A percentile compares a stretch with the other conserved stretches of the same genome.
phyloP scores from a whole-genome alignment of 2,113 vertebrate genomes.

The Erythrolamprus reginae region DNA sequence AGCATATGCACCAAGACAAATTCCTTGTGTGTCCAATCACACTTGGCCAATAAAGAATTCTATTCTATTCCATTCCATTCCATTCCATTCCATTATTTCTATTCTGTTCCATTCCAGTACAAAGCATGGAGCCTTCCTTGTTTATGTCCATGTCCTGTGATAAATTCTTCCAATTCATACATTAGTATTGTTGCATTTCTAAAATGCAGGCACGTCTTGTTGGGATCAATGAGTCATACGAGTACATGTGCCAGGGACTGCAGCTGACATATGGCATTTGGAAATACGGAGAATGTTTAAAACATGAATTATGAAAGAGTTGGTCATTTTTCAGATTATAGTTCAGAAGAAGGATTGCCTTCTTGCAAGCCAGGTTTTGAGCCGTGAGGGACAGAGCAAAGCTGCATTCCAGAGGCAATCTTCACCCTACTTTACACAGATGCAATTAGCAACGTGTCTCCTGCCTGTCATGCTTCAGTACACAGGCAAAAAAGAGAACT shows the following conservation, averaged over 20 bases:
- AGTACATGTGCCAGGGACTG: neutral
- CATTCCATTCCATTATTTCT: no score
- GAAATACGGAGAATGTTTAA: conserved; percentile 19
- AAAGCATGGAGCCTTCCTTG: conserved; percentile 37
- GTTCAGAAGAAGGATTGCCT: neutral
- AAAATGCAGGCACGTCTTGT: neutral
- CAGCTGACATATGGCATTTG: neutral
- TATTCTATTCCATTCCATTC: no score
- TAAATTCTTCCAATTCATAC: conserved; percentile 7
- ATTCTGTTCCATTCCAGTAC: conserved; percentile 25
- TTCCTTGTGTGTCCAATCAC: no score
- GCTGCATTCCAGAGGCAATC: neutral
- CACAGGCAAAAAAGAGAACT: neutral
- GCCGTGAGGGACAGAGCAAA: neutral
- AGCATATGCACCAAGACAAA: no score
- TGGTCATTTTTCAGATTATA: conserved; percentile 15
- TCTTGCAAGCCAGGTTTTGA: neutral
- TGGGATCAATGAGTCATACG: neutral
- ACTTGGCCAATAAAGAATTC: no score
- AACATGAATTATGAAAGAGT: neutral
- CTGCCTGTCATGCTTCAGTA: neutral
- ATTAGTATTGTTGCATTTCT: neutral
- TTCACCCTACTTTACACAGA: neutral
- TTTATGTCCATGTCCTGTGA: conserved; percentile 4
- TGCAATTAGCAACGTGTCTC: neutral